Base-by-base conservation (phyloP, 2,888 invertebrate genomes). In the Gonocerus acuteangulatus region DNA sequence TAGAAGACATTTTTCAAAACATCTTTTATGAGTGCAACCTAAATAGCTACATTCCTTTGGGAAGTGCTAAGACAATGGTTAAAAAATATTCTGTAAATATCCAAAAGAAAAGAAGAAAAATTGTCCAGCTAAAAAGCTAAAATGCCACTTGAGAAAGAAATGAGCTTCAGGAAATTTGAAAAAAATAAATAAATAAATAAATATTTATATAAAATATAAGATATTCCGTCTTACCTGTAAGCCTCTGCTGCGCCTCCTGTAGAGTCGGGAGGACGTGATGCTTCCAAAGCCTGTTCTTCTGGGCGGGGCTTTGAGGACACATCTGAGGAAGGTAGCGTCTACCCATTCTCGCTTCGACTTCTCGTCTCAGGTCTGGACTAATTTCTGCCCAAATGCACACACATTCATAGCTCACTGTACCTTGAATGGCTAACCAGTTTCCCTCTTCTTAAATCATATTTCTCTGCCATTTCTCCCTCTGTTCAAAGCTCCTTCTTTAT, bases 291-390 rank as follows among this genome's bases (percentile, higher is more conserved):
- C 54, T 54, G 45, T 45, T 57, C 57, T 23, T 45, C 57, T 57
- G 57, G 2, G 44, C 19, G 1, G 57, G 23, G 34, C 32, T 47
- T 23, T 45, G 57, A 0, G 57, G 48, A 34, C 36, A 39, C 45
- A 58, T 59, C 60, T 32, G 54, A 21, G 89, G 89, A 70, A 87
- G 79, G 74, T 87, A 86, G 71, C 86, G 84, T 71, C 79, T 76
- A 73, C 87, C 86, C 90, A 91, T 91, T 73, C 91, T 82, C 70
- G 86, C 85, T 77, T 91, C 91, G 68, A 91, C 90, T 74, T 91
- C 91, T 82, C 87, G 85, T 69, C 89, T 86, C 75, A 91, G 80
- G 75, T 91, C 89, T 67, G 89, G 89, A 74, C 89, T 88, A 78
- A 91, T 89, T 72, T 89, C 91, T 91, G 81, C 75, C 72, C 73